Conservation (phyloP, 2,797 vertebrate species). For the Philypnodon macrostomus region DNA sequence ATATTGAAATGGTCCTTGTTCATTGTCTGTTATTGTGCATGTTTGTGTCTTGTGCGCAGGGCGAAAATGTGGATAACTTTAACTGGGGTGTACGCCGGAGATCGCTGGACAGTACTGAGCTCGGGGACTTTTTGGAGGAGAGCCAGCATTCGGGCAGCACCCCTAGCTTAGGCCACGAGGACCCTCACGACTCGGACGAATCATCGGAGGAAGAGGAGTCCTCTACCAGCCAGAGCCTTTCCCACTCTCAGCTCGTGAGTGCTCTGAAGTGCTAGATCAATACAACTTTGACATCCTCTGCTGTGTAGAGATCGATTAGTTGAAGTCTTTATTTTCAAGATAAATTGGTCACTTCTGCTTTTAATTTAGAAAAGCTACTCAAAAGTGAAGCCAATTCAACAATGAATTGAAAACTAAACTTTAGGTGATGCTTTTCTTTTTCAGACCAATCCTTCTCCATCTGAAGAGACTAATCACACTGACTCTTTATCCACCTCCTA, state of each 20-base stretch:
- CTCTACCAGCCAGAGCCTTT: conserved; percentile 92
- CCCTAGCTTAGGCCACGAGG: conserved; percentile 89
- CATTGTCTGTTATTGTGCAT: conserved; percentile 29
- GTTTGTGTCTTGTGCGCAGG: conserved; percentile 77
- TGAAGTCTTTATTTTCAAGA: conserved; percentile 9
- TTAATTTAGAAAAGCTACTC: conserved; percentile 1
- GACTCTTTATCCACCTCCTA: conserved; percentile 88
- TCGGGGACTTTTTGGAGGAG: conserved; percentile 91
- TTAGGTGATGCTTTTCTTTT: conserved; percentile 24
- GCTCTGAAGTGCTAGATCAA: conserved; percentile 1
- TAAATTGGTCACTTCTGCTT: neutral
- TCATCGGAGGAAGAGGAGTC: conserved; percentile 93
- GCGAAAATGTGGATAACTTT: conserved; percentile 97
- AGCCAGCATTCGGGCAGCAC: conserved; percentile 91
- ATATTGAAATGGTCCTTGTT: conserved; percentile 14
- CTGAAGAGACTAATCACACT: conserved; percentile 89
- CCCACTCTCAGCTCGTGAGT: conserved; percentile 84
- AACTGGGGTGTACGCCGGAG: conserved; percentile 97
- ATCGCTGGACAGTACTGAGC: conserved; percentile 95
- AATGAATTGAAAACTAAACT: neutral
- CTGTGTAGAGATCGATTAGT: conserved; percentile 3
- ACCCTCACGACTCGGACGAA: conserved; percentile 90
- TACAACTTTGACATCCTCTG: conserved; percentile 1
- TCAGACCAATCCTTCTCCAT: conserved; percentile 94
- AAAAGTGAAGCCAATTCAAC: neutral